phyloP scores from a whole-genome alignment of 1,140 invertebrate species.

The Drosophila sturtevanti region DNA sequence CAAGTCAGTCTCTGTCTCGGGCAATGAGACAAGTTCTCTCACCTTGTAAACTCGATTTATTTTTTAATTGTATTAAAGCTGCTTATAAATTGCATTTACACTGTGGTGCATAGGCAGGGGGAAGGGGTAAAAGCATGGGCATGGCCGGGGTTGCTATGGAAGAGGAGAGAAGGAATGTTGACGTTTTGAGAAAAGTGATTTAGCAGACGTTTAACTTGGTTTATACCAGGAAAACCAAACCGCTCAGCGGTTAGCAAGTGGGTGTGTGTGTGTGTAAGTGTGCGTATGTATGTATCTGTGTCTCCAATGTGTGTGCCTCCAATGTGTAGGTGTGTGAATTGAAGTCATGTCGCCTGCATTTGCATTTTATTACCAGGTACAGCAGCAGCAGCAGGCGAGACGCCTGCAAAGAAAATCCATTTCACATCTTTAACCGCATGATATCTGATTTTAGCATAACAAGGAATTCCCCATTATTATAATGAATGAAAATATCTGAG shows the following conservation, averaged over 20 bases:
- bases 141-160: background rate
- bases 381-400: slow-evolving; percentile 17
- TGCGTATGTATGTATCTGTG: slow-evolving; percentile 3
- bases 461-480: too few species aligned
- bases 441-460: background rate
- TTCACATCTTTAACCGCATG: slow-evolving; percentile 12
- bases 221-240: slow-evolving; percentile 41
- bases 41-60: slow-evolving; percentile 22
- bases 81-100: slow-evolving; percentile 34
- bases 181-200: slow-evolving; percentile 27
- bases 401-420: background rate
- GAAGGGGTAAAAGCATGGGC: background rate
- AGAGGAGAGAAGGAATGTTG: background rate
- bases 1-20: background rate
- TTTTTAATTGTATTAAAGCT: slow-evolving; percentile 39
- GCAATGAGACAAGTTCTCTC: slow-evolving; percentile 22
- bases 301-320: slow-evolving; percentile 6
- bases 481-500: too few species aligned
- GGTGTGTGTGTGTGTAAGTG: background rate
- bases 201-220: slow-evolving; percentile 41
- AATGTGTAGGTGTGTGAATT: slow-evolving; percentile 9
- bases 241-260: slow-evolving; percentile 21
- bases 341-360: slow-evolving; percentile 16
- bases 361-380: slow-evolving; percentile 44
- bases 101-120: background rate